Percentiles rank a stretch among this genome's conserved stretches.
These are phyloP conservation scores for Isurus oxyrinchus DNA, from an alignment of 2,113 vertebrate species.

Conservation along the genomic window DNA sequence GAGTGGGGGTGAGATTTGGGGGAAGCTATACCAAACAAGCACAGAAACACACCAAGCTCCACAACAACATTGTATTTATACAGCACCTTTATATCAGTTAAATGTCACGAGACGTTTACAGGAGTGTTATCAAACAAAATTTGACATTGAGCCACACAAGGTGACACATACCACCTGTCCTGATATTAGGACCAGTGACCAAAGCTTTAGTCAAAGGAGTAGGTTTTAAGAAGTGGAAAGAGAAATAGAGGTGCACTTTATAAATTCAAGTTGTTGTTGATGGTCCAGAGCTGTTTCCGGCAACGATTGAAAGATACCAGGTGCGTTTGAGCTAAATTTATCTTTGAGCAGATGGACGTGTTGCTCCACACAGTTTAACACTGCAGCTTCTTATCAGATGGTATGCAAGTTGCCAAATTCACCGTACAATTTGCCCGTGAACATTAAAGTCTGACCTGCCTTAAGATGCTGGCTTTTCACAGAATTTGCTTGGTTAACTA, in stretches of 20 bases:
- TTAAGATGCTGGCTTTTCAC: constrained; percentile 2
- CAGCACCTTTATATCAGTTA: background rate
- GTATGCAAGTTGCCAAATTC: background rate
- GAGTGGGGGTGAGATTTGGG: background rate
- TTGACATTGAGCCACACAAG: no score
- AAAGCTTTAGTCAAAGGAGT: background rate
- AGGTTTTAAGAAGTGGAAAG: background rate
- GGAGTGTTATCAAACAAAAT: background rate
- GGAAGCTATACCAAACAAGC: background rate
- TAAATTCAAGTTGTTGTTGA: background rate
- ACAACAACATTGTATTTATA: background rate
- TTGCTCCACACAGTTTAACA: background rate
- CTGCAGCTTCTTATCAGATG: background rate
- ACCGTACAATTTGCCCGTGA: background rate
- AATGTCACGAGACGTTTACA: no score
- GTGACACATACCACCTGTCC: no score
- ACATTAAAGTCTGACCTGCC: background rate
- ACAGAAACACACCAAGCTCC: background rate
- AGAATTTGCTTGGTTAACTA: background rate
- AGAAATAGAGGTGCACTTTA: background rate
- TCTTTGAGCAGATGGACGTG: constrained; percentile 3
- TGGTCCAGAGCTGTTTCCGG: background rate
- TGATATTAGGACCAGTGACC: no score
- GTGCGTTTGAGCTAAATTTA: constrained; percentile 23
- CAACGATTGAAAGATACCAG: background rate